phyloP scores from a whole-genome alignment of 2,888 invertebrate species.

The Drosophila borealis region DNA sequence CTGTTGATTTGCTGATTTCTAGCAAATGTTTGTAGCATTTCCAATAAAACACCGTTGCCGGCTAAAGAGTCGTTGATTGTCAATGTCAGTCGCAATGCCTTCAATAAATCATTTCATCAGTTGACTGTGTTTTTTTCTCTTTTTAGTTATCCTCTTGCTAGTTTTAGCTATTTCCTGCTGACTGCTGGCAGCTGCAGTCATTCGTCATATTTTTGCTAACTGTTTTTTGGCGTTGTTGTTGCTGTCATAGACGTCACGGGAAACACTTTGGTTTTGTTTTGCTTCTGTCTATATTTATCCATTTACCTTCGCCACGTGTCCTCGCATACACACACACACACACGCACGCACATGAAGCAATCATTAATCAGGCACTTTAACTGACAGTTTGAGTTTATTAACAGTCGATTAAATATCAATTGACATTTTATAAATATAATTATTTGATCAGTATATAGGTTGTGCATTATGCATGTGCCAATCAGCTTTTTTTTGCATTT shows the following conservation, averaged over 20 bases:
- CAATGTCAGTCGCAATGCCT: constrained; percentile 31
- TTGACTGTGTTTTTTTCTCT: constrained; percentile 10
- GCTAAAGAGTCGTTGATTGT: constrained; percentile 42
- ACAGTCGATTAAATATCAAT: constrained; percentile 72
- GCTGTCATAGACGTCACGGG: constrained; percentile 28
- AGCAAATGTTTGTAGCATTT: constrained; percentile 74
- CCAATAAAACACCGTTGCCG: constrained; percentile 43
- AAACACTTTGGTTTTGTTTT: constrained; percentile 25
- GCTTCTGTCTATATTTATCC: constrained; percentile 22
- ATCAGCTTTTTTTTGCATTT: constrained; percentile 28
- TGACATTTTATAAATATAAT: constrained; percentile 65
- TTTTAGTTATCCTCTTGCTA: constrained; percentile 32
- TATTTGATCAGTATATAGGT: constrained; percentile 17
- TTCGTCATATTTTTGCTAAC: constrained; percentile 53
- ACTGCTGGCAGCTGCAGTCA: constrained; percentile 36
- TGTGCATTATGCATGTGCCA: constrained; percentile 40
- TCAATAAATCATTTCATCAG: constrained; percentile 57
- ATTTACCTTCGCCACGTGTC: constrained; percentile 18
- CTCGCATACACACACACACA: constrained; percentile 3
- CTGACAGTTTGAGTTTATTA: constrained; percentile 42
- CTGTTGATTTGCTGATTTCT: constrained; percentile 74
- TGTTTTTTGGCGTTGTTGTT: constrained; percentile 26
- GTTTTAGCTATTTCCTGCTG: constrained; percentile 38
- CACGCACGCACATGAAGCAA: constrained; percentile 8
- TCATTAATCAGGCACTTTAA: constrained; percentile 49